phyloP scores from a whole-genome alignment of 1,140 invertebrate species.

The Neodiprion fabricii region DNA sequence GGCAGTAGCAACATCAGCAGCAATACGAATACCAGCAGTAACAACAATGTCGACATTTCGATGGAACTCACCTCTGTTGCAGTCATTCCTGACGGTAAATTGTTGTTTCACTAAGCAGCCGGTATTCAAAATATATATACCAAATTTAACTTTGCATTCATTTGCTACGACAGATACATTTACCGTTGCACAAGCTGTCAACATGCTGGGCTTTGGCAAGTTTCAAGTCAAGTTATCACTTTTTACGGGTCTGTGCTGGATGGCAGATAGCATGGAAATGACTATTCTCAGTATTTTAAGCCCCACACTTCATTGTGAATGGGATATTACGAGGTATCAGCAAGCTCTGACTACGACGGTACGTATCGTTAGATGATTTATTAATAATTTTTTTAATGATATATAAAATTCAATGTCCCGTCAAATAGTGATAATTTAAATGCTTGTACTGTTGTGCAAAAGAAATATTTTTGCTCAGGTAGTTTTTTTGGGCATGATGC shows the following conservation, averaged over 20 bases:
- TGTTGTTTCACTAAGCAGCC: constrained; percentile 19
- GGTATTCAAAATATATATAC: constrained; percentile 23
- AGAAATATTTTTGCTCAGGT: constrained; percentile 67
- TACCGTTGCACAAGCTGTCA: constrained; percentile 94
- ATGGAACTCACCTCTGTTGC: constrained; percentile 82
- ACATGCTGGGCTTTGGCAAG: constrained; percentile 93
- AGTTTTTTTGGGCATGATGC: constrained; percentile 96
- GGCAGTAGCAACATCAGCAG: constrained; percentile 38
- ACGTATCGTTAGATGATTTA: constrained; percentile 32
- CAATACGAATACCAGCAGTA: constrained; percentile 29
- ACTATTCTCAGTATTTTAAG: constrained; percentile 94
- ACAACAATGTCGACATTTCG: constrained; percentile 62
- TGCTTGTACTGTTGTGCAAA: constrained; percentile 12
- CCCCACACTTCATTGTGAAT: constrained; percentile 92
- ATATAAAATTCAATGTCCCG: background rate
- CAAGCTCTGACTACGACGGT: constrained; percentile 79
- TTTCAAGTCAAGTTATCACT: constrained; percentile 92
- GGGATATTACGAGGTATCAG: constrained; percentile 85
- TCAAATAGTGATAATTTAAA: background rate
- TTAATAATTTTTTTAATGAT: background rate
- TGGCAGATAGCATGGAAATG: constrained; percentile 99
- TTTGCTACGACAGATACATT: constrained; percentile 76
- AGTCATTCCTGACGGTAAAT: constrained; percentile 81
- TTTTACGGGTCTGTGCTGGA: constrained; percentile 90
- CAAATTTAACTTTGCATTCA: background rate